Evolutionary conservation across 2,888 invertebrate genomes (phyloP).

Genomic region (Megamerina dolium): DNA sequence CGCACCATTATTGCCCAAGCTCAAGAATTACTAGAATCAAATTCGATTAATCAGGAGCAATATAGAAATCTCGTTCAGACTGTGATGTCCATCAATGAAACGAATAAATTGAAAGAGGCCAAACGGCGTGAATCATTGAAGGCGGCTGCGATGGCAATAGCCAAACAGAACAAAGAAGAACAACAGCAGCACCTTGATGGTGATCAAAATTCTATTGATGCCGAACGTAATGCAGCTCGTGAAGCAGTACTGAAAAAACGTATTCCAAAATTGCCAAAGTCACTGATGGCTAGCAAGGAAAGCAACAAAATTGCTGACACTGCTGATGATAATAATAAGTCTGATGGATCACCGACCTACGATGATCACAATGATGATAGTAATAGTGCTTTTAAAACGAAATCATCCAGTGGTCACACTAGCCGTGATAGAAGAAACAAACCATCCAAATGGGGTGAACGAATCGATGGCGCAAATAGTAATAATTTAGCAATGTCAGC

Average conservation of each 20-base stretch:
- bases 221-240: slow-evolving; percentile 48
- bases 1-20: slow-evolving; percentile 77
- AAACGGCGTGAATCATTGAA: slow-evolving; percentile 61
- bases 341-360: slow-evolving; percentile 25
- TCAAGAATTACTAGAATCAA: slow-evolving; percentile 69
- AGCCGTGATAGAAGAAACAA: slow-evolving; percentile 34
- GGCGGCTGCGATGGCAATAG: slow-evolving; percentile 15
- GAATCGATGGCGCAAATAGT: slow-evolving; percentile 21
- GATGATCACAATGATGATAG: slow-evolving; percentile 26
- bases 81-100: slow-evolving; percentile 72
- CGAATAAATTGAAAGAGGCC: slow-evolving; percentile 65
- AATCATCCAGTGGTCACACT: slow-evolving; percentile 14
- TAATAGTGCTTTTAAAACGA: slow-evolving; percentile 12
- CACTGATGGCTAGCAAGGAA: slow-evolving; percentile 15
- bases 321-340: slow-evolving; percentile 12
- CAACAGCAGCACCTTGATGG: slow-evolving; percentile 34
- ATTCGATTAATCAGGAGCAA: slow-evolving; percentile 67
- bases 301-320: neutral
- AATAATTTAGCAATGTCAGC: neutral
- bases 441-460: slow-evolving; percentile 42
- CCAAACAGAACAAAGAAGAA: slow-evolving; percentile 19
- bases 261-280: slow-evolving; percentile 48
- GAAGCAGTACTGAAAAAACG: slow-evolving; percentile 43
- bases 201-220: slow-evolving; percentile 25
- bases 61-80: slow-evolving; percentile 71